Conservation (phyloP, 2,797 vertebrate genomes). For the Chlorospingus semifuscus region DNA sequence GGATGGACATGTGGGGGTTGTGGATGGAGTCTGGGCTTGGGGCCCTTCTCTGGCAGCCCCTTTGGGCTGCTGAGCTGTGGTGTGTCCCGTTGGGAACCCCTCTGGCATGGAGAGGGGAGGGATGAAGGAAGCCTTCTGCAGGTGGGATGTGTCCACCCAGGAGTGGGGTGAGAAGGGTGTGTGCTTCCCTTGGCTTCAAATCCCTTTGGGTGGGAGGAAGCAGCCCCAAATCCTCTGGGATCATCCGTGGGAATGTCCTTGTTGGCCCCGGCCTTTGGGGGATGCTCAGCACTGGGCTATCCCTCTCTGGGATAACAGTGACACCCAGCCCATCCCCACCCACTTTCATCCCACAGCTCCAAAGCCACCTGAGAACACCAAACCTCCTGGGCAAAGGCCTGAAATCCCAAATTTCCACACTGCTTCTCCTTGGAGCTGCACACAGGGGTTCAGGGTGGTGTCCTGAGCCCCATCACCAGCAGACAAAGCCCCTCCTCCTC, state of each 20-base stretch:
- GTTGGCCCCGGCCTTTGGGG: neutral
- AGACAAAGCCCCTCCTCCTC: neutral
- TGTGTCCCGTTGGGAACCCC: accelerated
- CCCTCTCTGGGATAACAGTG: accelerated
- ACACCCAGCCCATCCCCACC: accelerated
- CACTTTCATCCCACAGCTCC: neutral
- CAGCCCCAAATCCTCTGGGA: accelerated
- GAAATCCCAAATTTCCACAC: accelerated
- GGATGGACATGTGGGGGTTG: no score
- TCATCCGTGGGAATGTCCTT: accelerated
- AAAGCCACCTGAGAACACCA: neutral
- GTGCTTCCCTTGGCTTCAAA: neutral
- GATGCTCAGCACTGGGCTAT: accelerated
- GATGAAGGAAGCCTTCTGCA: neutral
- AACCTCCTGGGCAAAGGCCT: accelerated
- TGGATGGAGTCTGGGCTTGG: neutral
- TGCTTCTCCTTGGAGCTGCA: neutral
- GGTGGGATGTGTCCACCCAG: neutral
- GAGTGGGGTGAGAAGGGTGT: accelerated
- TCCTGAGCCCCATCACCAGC: accelerated
- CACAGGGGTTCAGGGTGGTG: accelerated
- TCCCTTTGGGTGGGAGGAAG: neutral
- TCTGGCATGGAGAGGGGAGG: neutral
- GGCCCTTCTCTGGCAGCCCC: no score
- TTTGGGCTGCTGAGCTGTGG: accelerated